Evolutionary conservation across 2,888 invertebrate species (phyloP), one percentile per base, ranked within the genome.

Genomic region (Leptodirus hochenwartii): DNA sequence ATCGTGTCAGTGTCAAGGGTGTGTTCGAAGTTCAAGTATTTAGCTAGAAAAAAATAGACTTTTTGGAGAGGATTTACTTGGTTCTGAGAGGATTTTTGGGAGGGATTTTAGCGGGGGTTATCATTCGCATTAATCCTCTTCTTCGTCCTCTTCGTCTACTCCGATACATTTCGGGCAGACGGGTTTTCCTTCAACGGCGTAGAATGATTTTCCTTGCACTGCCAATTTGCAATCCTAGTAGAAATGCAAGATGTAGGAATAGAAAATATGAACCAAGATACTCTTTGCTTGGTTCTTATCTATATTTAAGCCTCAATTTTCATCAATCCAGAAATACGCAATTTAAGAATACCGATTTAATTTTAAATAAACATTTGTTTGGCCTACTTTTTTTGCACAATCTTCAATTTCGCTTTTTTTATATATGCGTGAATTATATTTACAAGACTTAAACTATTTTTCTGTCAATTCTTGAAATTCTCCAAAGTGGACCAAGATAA

Each of bases 101-200:
- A n/a, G 20, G 20, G 8, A 20, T 20, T 8, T 20, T 20, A 20
- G 8, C 8, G 20, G 20, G 20, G 8, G n/a, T 20, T n/a, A n/a
- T 20, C 20, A 8, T 20, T 8, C 8, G 8, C 9, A 16, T 20
- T 33, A 34, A 33, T 57, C 59, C 59, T 53, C 57, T 41, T 63
- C 64, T 37, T 64, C 65, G 41, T 64, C 82, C 48, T 84, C 84
- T 51, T 87, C 87, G 48, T 87, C 87, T 43, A 81, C 80, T 47
- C 88, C 88, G 54, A 81, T 82, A 62, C 88, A 88, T 60, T 73
- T 72, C 33, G 85, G 87, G 65, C 93, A 95, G 51, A 91, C 90
- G 22, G 91, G 93, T 58, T 87, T 81, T 47, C 88, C 88, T 62
- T 93, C 91, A 71, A 90, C 85, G 45, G 90, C 90, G 63, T 90